Percentiles rank a stretch among this genome's conserved stretches.
phyloP scores from a whole-genome alignment of 2,888 invertebrate genomes.

The Stegophylla sp. region DNA sequence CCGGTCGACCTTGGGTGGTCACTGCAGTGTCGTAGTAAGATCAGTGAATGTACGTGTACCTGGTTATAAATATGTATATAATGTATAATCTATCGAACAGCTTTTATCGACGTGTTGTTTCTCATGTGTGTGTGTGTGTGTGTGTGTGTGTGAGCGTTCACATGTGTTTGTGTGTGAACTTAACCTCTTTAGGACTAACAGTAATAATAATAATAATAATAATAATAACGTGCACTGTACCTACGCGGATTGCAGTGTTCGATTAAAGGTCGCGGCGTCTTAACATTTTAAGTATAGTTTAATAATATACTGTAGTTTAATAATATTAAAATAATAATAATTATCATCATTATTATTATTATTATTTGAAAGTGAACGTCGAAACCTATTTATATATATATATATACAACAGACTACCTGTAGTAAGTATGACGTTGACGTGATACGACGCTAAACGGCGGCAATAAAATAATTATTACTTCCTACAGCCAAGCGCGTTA shows the following conservation, averaged over 20 bases:
- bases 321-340: too few species aligned
- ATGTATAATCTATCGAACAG: neutral
- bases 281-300: too few species aligned
- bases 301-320: too few species aligned
- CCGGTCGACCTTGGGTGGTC: conserved; percentile 25
- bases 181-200: conserved; percentile 20
- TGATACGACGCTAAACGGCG: too few species aligned
- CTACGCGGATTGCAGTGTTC: neutral
- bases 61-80: neutral
- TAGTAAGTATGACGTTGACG: too few species aligned
- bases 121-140: neutral
- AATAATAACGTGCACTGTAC: neutral
- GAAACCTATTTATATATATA: too few species aligned
- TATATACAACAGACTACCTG: too few species aligned
- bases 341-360: too few species aligned
- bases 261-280: conserved; percentile 5
- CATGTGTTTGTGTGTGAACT: neutral
- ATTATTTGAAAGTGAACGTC: too few species aligned
- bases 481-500: too few species aligned
- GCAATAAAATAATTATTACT: too few species aligned
- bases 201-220: neutral
- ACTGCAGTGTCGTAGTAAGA: too few species aligned
- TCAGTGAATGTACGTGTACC: conserved; percentile 1
- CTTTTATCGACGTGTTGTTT: neutral
- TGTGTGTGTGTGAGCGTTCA: neutral